Conservation (phyloP, 2,797 vertebrate species). For the Rhinella marina region DNA sequence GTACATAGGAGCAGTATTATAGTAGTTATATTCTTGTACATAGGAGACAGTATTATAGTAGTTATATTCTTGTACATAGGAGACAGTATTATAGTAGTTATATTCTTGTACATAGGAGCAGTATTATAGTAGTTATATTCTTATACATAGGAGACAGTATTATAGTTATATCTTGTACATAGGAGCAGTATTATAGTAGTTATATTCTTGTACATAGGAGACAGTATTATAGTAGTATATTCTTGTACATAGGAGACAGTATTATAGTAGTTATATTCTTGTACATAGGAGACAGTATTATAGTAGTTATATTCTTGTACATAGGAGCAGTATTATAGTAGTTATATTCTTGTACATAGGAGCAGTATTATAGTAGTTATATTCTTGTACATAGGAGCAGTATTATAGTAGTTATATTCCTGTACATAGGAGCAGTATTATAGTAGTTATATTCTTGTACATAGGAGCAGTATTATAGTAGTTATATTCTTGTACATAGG, state of each 20-base stretch:
- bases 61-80: too few species aligned
- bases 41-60: too few species aligned
- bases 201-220: constrained; percentile 2
- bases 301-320: too few species aligned
- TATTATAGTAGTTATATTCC: constrained; percentile 9
- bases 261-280: too few species aligned
- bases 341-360: background rate
- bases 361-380: constrained; percentile 21
- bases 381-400: constrained; percentile 1
- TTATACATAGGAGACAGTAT: constrained; percentile 1
- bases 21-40: too few species aligned
- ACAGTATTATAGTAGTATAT: too few species aligned
- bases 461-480: constrained; percentile 7
- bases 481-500: constrained; percentile 6
- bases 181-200: constrained; percentile 4
- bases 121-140: background rate
- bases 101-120: too few species aligned
- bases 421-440: constrained; percentile 7
- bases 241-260: too few species aligned
- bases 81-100: too few species aligned
- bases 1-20: background rate
- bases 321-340: too few species aligned
- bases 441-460: constrained; percentile 8
- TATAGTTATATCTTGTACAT: constrained; percentile 16
- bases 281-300: too few species aligned